Evolutionary conservation across 2,888 invertebrate genomes (phyloP).

Genomic region (Habrosyne pyritoides): DNA sequence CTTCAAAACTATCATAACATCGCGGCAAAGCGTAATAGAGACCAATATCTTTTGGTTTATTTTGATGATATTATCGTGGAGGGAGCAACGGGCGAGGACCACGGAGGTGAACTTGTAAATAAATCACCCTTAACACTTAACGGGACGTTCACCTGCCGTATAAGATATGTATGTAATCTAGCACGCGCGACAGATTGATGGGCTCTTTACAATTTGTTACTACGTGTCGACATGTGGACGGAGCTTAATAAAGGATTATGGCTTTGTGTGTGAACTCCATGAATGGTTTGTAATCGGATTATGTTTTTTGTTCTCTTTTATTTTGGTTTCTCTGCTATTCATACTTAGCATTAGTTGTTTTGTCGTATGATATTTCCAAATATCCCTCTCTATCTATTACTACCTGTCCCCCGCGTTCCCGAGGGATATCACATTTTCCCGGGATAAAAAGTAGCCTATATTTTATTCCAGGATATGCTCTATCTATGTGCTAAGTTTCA

Average conservation of each 20-base stretch:
- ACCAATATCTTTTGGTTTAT: slow-evolving; percentile 46
- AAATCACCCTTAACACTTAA: slow-evolving; percentile 62
- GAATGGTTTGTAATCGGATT: slow-evolving; percentile 28
- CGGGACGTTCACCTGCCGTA: slow-evolving; percentile 63
- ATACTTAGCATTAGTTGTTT: slow-evolving; percentile 14
- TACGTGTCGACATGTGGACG: slow-evolving; percentile 17
- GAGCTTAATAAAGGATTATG: slow-evolving; percentile 27
- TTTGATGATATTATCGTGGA: slow-evolving; percentile 40
- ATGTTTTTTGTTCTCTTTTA: slow-evolving; percentile 14
- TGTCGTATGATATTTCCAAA: no score
- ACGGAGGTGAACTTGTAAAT: slow-evolving; percentile 57
- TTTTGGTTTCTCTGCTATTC: slow-evolving; percentile 15
- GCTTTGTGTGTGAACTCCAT: slow-evolving; percentile 15
- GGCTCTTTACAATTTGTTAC: slow-evolving; percentile 33
- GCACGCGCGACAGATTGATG: slow-evolving; percentile 41
- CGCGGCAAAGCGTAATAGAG: slow-evolving; percentile 31
- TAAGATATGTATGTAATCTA: slow-evolving; percentile 40
- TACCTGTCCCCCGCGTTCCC: no score
- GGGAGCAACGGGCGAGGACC: slow-evolving; percentile 40
- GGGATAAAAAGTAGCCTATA: no score
- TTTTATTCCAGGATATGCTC: no score
- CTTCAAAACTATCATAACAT: slow-evolving; percentile 32
- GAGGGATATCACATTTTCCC: no score
- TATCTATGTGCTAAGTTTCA: no score
- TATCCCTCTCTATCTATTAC: no score